phyloP scores from a whole-genome alignment of 2,888 invertebrate species.

The Ochropacha duplaris region DNA sequence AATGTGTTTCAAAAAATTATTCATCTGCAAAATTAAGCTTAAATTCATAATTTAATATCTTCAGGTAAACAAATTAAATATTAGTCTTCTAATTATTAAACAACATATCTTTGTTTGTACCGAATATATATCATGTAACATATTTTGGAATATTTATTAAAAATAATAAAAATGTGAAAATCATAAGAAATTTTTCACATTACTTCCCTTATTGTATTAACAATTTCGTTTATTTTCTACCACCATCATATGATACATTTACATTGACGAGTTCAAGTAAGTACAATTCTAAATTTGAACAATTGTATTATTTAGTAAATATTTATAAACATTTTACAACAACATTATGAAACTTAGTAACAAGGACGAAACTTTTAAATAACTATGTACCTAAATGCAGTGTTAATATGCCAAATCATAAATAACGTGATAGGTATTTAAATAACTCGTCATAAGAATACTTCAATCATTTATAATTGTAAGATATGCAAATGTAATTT shows the following conservation, averaged over 20 bases:
- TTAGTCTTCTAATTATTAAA: not conserved
- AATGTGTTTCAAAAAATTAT: not conserved
- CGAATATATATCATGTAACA: too few species aligned
- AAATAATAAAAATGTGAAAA: not conserved
- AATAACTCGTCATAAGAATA: constrained; percentile 24
- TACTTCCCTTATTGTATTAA: constrained; percentile 63
- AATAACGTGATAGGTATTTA: constrained; percentile 20
- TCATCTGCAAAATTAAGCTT: not conserved
- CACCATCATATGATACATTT: constrained; percentile 44
- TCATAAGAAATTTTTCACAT: constrained; percentile 52
- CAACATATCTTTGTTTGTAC: too few species aligned
- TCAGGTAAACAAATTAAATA: too few species aligned
- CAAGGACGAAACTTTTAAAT: constrained; percentile 44
- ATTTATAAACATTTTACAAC: constrained; percentile 77
- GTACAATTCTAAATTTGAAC: constrained; percentile 59
- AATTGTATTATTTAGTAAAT: constrained; percentile 63
- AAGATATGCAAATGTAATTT: constrained; percentile 66
- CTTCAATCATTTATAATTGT: constrained; percentile 35
- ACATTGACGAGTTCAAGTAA: constrained; percentile 60
- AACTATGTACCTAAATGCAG: not conserved
- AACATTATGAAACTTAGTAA: constrained; percentile 66
- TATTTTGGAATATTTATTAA: too few species aligned
- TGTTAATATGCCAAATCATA: not conserved
- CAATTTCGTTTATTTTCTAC: constrained; percentile 53
- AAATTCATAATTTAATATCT: too few species aligned